Conservation (phyloP, 2,797 vertebrate species). For the Argentina silus region DNA sequence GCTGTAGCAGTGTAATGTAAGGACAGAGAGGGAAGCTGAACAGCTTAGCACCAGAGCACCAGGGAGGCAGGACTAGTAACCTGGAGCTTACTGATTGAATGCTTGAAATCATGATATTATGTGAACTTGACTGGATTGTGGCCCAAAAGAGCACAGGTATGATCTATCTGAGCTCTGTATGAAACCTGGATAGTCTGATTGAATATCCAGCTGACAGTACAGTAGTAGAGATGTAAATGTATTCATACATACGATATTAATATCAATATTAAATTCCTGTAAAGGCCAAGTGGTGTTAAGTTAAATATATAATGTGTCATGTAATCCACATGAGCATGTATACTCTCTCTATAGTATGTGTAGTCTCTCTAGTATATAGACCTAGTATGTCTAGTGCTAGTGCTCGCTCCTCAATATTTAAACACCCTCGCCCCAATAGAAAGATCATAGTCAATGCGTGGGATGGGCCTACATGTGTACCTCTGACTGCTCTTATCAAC, state of each 20-base stretch:
- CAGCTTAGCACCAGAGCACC: neutral
- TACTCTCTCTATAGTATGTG: constrained; percentile 25
- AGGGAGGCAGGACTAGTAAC: neutral
- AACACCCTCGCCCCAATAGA: constrained; percentile 23
- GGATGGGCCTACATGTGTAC: neutral
- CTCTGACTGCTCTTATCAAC: neutral
- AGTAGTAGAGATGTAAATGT: no score
- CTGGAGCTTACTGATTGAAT: neutral
- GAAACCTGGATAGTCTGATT: neutral
- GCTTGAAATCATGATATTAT: no score
- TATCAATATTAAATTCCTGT: constrained; percentile 8
- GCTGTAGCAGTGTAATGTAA: neutral
- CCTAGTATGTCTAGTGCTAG: neutral
- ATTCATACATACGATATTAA: neutral
- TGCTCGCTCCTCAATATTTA: constrained; percentile 32
- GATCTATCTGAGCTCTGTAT: neutral
- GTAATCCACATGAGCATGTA: constrained; percentile 49
- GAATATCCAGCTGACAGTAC: no score
- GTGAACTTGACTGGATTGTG: neutral
- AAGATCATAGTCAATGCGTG: neutral
- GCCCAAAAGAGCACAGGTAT: neutral
- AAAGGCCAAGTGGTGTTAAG: constrained; percentile 41
- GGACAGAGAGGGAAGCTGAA: neutral
- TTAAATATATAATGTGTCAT: constrained; percentile 32
- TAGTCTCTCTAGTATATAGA: neutral